Evolutionary conservation across 2,113 vertebrate genomes (phyloP).

Genomic region (Semicossyphus pulcher): DNA sequence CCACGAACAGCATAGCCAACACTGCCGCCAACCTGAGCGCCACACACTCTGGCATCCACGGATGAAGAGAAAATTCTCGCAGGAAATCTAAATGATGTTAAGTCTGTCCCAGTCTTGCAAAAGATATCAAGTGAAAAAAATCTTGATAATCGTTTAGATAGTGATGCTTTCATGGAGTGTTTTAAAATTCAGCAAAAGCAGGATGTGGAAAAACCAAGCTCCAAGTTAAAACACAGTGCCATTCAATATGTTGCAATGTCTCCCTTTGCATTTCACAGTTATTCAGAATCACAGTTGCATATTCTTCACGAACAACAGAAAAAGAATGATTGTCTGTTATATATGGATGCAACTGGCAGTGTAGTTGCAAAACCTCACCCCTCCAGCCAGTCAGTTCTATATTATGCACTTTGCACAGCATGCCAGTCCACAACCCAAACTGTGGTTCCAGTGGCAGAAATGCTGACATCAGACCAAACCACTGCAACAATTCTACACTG

Average conservation of each 20-base stretch:
- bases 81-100: background rate
- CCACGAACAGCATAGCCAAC: background rate
- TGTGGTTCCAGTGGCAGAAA: conserved; percentile 2
- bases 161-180: background rate
- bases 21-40: background rate
- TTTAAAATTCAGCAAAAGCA: background rate
- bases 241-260: background rate
- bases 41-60: background rate
- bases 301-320: background rate
- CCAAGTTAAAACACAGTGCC: background rate
- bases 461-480: background rate
- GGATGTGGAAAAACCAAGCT: background rate
- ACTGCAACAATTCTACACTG: background rate
- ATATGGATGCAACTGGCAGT: conserved; percentile 1
- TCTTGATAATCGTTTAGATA: background rate
- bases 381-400: background rate
- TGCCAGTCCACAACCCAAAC: background rate
- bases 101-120: background rate
- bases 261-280: background rate
- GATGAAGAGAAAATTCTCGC: background rate
- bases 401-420: background rate
- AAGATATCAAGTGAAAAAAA: conserved; percentile 1
- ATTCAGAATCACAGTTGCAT: background rate
- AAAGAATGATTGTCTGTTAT: background rate
- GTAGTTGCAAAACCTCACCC: conserved; percentile 1